Evolutionary conservation across 2,797 vertebrate genomes (phyloP).

Genomic region (Sternotherus odoratus): DNA sequence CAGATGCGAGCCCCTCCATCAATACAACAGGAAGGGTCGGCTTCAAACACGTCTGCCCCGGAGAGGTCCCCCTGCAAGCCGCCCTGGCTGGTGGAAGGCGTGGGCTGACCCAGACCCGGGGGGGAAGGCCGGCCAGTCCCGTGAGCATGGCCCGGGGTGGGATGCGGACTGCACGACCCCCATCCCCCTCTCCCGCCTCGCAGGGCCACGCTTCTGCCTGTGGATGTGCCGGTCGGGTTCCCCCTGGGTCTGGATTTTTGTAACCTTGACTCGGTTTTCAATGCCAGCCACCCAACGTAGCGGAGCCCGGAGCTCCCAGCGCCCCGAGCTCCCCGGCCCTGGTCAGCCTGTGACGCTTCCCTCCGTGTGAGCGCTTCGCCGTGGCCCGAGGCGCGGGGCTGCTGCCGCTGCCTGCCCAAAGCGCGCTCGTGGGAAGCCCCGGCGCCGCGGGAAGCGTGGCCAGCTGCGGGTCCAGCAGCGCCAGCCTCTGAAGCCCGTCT

Average conservation of each 20-base stretch:
- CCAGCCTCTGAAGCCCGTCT: background rate
- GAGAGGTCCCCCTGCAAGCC: background rate
- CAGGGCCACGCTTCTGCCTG: too few species aligned
- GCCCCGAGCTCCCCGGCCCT: too few species aligned
- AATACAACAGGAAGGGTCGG: background rate
- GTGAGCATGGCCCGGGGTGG: too few species aligned
- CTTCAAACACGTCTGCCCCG: background rate
- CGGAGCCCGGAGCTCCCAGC: too few species aligned
- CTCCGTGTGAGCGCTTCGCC: background rate
- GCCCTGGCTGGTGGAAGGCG: background rate
- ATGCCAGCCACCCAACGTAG: background rate
- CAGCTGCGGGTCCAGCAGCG: background rate
- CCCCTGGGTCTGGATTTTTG: too few species aligned
- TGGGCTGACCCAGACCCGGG: background rate
- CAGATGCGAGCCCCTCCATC: background rate
- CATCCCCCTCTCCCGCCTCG: background rate
- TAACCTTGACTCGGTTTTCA: background rate
- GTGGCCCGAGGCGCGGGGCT: background rate
- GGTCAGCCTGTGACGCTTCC: too few species aligned
- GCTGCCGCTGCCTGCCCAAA: background rate
- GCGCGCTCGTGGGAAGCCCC: background rate
- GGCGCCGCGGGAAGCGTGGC: background rate
- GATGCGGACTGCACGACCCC: background rate
- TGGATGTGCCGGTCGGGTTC: background rate
- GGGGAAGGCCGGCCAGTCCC: background rate